Evolutionary conservation across 2,888 invertebrate genomes (phyloP), one percentile per base, ranked within the genome.

Genomic region (Oscheius onirici): DNA sequence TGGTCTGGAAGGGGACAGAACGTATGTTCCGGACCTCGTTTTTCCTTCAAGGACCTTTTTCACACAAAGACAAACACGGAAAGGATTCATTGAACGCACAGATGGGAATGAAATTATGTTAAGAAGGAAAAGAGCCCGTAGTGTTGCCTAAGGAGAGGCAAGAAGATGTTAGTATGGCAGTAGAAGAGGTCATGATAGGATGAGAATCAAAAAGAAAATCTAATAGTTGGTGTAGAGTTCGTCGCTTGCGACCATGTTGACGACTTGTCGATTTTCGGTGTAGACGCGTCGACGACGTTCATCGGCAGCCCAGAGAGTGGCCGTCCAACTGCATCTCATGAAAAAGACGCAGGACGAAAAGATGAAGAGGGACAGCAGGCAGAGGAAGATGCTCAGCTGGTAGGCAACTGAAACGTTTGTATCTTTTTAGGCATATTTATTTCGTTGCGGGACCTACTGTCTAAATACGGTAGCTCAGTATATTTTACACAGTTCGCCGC

Each of bases 201-300:
- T 40, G n/a, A 51, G 52, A 17, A 15, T 6, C 22, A n/a, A 24
- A 26, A 17, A 28, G 28, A 6, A 34, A 8, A 3, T 11, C 54
- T 55, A 68, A 17, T 68, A 68, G 57, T 68, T 68, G 13, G 68
- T 68, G 58, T 68, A 68, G 51, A 68, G 51, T 24, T 68, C 68
- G 24, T 68, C 68, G 13, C 68, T 68, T 28, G 68, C 68, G 6
- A 68, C 68, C 68, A 68, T 68, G 2, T 57, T 57, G 17, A 57
- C 57, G 17, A 68, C 68, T 28, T 63, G 49, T 24, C 24, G 44
- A 22, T 68, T 68, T 22, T 44, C 24, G 22, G 11, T 57, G n/a
- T 20, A 8, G 40, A 43, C 34, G 6, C 24, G 26, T 8, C 49
- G 24, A 15, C 57, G 44, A 13, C 60, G 43, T 22, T 69, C 61